A percentile compares a stretch with the other conserved stretches of the same genome.
Conservation (phyloP, 2,888 invertebrate species). For the Bembecia ichneumoniformis region DNA sequence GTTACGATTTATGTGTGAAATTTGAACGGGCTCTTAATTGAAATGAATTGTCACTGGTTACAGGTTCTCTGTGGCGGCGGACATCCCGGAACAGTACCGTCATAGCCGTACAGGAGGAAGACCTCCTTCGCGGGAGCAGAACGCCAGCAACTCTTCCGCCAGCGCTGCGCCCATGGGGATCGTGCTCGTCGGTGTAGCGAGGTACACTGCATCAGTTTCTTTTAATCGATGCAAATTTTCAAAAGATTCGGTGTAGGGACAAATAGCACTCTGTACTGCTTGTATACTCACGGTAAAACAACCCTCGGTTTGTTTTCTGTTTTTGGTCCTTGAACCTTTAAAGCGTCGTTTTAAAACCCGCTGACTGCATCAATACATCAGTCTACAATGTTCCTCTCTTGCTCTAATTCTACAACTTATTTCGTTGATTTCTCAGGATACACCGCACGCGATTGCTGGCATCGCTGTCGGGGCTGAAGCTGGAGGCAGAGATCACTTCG, state of each 20-base stretch:
- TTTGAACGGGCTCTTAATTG: too few species aligned
- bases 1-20: too few species aligned
- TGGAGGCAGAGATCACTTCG: conserved; percentile 94
- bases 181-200: conserved; percentile 86
- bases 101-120: conserved; percentile 22
- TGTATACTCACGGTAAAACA: not conserved
- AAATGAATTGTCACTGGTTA: too few species aligned
- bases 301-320: too few species aligned
- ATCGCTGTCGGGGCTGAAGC: conserved; percentile 91
- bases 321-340: too few species aligned
- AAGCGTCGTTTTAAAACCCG: too few species aligned
- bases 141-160: conserved; percentile 52
- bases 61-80: conserved; percentile 79
- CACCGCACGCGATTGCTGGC: conserved; percentile 89
- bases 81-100: conserved; percentile 79
- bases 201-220: conserved; percentile 20
- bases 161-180: conserved; percentile 79
- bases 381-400: too few species aligned
- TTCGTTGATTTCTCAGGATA: conserved; percentile 66
- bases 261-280: too few species aligned
- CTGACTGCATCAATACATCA: too few species aligned
- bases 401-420: too few species aligned
- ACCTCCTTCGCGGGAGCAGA: conserved; percentile 50
- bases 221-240: not conserved
- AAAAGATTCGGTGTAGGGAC: not conserved